Percentiles rank a stretch among this genome's conserved stretches.
These are phyloP conservation scores for Xerus rutilus DNA, from an alignment of 2,797 vertebrate genomes.

Conservation along the genomic window DNA sequence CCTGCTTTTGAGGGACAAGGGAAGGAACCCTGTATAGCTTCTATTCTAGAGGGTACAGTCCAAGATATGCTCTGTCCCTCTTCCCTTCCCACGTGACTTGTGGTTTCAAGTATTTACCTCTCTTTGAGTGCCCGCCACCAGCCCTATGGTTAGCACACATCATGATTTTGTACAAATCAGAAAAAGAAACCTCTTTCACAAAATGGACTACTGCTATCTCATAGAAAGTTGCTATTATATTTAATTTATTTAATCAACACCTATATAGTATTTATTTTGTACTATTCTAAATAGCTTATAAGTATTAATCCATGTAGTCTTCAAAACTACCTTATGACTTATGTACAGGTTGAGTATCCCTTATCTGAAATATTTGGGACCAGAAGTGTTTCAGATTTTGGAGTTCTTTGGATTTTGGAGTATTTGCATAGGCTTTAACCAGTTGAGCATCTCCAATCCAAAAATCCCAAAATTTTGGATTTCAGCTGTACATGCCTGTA, in stretches of 20 bases:
- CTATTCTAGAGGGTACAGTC: fast-evolving
- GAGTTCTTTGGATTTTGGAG: neutral
- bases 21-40: neutral
- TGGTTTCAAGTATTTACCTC: neutral
- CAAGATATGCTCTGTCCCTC: fast-evolving
- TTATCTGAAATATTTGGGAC: neutral
- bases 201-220: neutral
- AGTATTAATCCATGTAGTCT: neutral
- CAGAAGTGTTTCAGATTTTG: neutral
- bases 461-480: neutral
- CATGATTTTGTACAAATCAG: neutral
- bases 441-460: neutral
- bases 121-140: neutral
- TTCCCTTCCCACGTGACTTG: neutral
- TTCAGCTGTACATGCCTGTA: neutral
- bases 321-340: neutral
- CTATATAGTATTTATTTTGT: neutral
- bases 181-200: slow-evolving; percentile 39
- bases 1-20: neutral
- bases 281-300: neutral
- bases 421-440: neutral
- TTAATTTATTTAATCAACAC: neutral
- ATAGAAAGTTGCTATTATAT: neutral
- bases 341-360: neutral
- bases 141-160: neutral